A percentile compares a stretch with the other conserved stretches of the same genome.
phyloP scores from a whole-genome alignment of 2,888 invertebrate species.

The Eupithecia subumbrata region DNA sequence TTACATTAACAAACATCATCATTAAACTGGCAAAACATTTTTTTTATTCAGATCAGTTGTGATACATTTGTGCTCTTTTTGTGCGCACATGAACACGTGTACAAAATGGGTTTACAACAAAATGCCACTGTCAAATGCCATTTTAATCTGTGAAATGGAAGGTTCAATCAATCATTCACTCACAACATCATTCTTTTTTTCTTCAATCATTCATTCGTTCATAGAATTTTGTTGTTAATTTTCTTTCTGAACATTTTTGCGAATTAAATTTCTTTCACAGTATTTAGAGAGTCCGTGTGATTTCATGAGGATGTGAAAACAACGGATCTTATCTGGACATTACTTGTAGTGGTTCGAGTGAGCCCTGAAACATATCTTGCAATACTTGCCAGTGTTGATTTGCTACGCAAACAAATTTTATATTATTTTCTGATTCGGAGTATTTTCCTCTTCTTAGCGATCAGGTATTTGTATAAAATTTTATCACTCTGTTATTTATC shows the following conservation, averaged over 20 bases:
- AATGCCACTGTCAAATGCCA: slow-evolving; percentile 4
- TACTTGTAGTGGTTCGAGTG: background rate
- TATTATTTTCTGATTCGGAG: background rate
- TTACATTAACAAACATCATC: too few species aligned
- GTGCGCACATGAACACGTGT: background rate
- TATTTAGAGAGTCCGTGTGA: background rate
- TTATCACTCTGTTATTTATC: background rate
- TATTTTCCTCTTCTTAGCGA: background rate
- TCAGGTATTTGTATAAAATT: background rate
- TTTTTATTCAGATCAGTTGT: background rate
- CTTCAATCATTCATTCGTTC: background rate
- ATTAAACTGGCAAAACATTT: background rate
- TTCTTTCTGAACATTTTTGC: background rate
- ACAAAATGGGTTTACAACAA: background rate
- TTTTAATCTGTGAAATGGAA: too few species aligned
- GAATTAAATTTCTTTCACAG: background rate
- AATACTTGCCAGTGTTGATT: background rate
- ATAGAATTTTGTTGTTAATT: background rate
- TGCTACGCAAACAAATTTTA: background rate
- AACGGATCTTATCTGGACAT: background rate
- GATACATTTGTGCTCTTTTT: background rate
- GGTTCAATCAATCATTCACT: background rate
- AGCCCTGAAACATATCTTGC: background rate
- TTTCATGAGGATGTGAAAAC: background rate
- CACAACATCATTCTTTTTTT: background rate